Percentiles rank a stretch among this genome's conserved stretches.
phyloP scores from a whole-genome alignment of 2,113 vertebrate species.

The Caracal caracal region DNA sequence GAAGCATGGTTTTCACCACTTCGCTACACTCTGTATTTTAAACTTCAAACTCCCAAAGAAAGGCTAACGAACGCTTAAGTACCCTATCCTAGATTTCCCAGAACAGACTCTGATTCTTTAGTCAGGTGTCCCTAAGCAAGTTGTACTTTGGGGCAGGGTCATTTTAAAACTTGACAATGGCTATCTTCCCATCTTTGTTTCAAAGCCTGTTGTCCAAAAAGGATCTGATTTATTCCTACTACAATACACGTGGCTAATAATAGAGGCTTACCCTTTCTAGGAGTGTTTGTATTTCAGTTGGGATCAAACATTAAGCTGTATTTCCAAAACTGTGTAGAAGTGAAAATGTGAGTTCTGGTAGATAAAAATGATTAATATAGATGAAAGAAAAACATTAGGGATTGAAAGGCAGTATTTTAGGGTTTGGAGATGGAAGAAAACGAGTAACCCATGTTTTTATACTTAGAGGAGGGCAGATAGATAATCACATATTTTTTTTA shows the following conservation, averaged over 20 bases:
- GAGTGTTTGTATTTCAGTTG: constrained; percentile 3
- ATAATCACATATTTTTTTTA: not conserved
- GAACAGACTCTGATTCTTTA: not conserved
- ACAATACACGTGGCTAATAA: not conserved
- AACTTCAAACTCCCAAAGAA: not conserved
- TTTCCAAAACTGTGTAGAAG: not conserved
- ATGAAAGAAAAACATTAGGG: not conserved
- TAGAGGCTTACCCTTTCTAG: not conserved
- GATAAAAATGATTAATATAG: not conserved
- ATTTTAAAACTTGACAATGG: not conserved
- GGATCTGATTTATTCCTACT: not conserved
- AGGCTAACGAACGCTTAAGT: not conserved
- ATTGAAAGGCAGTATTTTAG: not conserved
- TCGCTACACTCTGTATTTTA: not conserved
- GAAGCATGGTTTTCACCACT: not conserved
- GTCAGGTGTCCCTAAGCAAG: not conserved
- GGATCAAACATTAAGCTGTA: not conserved
- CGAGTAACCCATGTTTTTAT: not conserved
- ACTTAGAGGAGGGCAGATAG: not conserved
- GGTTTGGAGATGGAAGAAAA: not conserved
- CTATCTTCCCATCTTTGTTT: not conserved
- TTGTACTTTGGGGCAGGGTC: not conserved
- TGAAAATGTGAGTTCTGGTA: not conserved
- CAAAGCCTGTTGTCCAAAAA: not conserved
- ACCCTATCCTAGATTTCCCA: not conserved